Conservation (phyloP, 1,140 invertebrate genomes). For the Drosophila nasuta region DNA sequence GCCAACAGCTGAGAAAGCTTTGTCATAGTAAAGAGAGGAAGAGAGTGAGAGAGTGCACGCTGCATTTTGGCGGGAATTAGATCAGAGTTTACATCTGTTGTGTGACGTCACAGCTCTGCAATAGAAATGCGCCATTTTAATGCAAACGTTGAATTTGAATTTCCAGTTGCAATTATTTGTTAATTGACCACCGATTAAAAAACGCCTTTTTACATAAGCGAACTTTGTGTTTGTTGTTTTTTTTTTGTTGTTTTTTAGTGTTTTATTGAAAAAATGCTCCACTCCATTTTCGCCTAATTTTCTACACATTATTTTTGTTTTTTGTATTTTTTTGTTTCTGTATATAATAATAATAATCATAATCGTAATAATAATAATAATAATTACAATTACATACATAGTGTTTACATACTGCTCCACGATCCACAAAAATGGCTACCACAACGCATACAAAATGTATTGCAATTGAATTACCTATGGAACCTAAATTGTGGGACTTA, state of each 20-base stretch:
- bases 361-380: constrained; percentile 70
- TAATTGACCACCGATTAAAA: constrained; percentile 2
- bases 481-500: constrained; percentile 20
- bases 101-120: background rate
- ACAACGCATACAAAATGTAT: constrained; percentile 74
- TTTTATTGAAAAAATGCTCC: constrained; percentile 83
- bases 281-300: constrained; percentile 81
- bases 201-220: constrained; percentile 35
- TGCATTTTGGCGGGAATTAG: constrained; percentile 9
- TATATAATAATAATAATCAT: constrained; percentile 75
- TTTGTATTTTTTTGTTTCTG: constrained; percentile 56
- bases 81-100: background rate
- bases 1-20: background rate
- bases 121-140: background rate
- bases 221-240: background rate
- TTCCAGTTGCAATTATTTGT: background rate
- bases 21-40: background rate
- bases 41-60: background rate
- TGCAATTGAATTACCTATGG: constrained; percentile 34
- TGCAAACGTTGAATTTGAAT: background rate
- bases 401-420: constrained; percentile 74
- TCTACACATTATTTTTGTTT: constrained; percentile 72
- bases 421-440: constrained; percentile 77
- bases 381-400: constrained; percentile 77
- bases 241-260: constrained; percentile 61